phyloP scores from a whole-genome alignment of 2,113 vertebrate genomes.

The Steatornis caripensis region DNA sequence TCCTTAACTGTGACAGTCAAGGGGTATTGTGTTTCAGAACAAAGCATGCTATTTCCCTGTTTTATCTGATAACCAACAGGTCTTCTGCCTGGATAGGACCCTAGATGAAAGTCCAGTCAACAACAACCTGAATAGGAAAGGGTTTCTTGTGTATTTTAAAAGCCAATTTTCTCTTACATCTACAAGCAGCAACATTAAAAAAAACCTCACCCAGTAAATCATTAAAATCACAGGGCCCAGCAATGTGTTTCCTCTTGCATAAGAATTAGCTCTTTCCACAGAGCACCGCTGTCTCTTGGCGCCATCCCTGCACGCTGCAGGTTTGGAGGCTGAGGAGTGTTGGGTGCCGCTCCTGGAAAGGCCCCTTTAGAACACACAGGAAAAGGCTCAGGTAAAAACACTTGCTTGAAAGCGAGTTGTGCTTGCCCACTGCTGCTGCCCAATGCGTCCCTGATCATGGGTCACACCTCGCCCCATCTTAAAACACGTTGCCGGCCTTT shows the following conservation, averaged over 20 bases:
- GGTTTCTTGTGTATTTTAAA: background rate
- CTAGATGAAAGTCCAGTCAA: background rate
- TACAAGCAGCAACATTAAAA: background rate
- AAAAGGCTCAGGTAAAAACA: accelerated
- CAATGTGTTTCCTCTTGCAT: too few species aligned
- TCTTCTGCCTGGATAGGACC: background rate
- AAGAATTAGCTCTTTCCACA: accelerated
- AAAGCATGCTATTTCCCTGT: background rate
- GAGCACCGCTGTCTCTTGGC: accelerated
- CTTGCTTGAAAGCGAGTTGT: accelerated
- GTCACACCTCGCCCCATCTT: background rate
- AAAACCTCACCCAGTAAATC: background rate
- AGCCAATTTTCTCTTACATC: background rate
- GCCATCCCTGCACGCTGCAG: accelerated
- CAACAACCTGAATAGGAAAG: background rate
- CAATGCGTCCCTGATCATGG: accelerated
- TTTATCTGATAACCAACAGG: background rate
- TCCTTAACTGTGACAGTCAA: background rate
- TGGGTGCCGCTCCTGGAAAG: background rate
- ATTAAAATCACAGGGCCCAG: too few species aligned
- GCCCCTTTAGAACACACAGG: accelerated
- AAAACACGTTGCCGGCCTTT: accelerated
- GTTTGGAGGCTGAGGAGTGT: background rate
- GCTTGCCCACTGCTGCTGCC: accelerated
- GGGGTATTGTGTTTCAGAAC: background rate